Evolutionary conservation across 2,113 vertebrate genomes (phyloP), one percentile per base, ranked within the genome.

Genomic region (Cryptoleucopteryx plumbea): DNA sequence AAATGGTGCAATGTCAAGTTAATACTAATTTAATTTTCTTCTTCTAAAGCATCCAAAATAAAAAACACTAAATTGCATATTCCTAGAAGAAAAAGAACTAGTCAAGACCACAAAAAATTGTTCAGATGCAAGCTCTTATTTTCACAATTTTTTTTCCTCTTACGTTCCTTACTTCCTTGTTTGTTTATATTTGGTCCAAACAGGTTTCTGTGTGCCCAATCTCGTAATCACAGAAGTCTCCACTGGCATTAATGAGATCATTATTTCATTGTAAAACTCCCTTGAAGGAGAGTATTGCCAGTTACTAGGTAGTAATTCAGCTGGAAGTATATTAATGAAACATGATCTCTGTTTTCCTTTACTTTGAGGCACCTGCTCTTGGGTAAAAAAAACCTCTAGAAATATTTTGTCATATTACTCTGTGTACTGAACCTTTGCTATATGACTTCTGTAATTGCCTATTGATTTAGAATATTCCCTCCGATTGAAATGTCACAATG

Each of bases 351-450:
- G 62, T 77, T 94, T 91, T 89, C 73, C 26, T 87, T 90, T 94
- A 56, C 43, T 86, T 91, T 73, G 62, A 95, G 91, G 53, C 58
- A 94, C 77, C 81, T 95, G 87, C 77, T 92, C n/a, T 63, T 73
- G 48, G 40, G 16, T 85, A 27, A 94, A 82, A 80, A 70, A 93
- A 53, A 12, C 2, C 17, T 21, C 18, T 40, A 61, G 52, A 96
- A 96, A 94, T 95, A 80, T 87, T 94, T 93, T 84, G 92, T 83
- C 80, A 77, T 93, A 38, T 92, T 93, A 93, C 87, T 75, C 83
- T 85, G 32, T 73, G 53, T 96, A 72, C 72, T 87, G 79, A 90
- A 90, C 93, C 83, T 97, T 95, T 94, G 87, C 71, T 95, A 32
- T 87, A 63, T 91, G 85, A 92, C 88, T 91, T 91, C 53, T 91